Conservation (phyloP, 2,113 vertebrate genomes). For the Dissostichus mawsoni region DNA sequence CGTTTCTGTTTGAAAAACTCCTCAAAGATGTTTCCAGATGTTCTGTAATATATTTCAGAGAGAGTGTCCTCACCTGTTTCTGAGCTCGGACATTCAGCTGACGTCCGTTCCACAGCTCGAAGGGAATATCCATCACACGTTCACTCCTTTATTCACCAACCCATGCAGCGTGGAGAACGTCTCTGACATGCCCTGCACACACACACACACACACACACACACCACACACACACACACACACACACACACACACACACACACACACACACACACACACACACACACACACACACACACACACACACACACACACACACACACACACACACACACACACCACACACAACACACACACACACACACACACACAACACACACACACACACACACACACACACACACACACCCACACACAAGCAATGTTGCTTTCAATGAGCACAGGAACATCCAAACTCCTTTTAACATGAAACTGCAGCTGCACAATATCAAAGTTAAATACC, state of each 20-base stretch:
- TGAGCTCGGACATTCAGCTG: conserved; percentile 96
- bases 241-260: too few relatives aligned
- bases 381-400: too few relatives aligned
- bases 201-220: background rate
- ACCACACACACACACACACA: too few relatives aligned
- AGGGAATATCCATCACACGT: conserved; percentile 99
- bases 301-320: too few relatives aligned
- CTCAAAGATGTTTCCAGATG: too few relatives aligned
- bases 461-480: background rate
- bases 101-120: conserved; percentile 98
- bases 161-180: conserved; percentile 97
- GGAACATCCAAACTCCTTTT: too few relatives aligned
- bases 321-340: background rate
- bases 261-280: conserved; percentile 6
- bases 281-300: too few relatives aligned
- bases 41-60: too few relatives aligned
- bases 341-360: too few relatives aligned
- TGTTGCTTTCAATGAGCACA: too few relatives aligned
- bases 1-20: too few relatives aligned
- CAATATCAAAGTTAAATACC: background rate
- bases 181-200: conserved; percentile 95
- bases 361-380: background rate
- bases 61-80: conserved; percentile 88
- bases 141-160: conserved; percentile 96
- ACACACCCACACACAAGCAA: too few relatives aligned